Percentiles rank a stretch among this genome's conserved stretches.
Evolutionary conservation across 2,797 vertebrate species (phyloP).

Genomic region (Rhinella marina): DNA sequence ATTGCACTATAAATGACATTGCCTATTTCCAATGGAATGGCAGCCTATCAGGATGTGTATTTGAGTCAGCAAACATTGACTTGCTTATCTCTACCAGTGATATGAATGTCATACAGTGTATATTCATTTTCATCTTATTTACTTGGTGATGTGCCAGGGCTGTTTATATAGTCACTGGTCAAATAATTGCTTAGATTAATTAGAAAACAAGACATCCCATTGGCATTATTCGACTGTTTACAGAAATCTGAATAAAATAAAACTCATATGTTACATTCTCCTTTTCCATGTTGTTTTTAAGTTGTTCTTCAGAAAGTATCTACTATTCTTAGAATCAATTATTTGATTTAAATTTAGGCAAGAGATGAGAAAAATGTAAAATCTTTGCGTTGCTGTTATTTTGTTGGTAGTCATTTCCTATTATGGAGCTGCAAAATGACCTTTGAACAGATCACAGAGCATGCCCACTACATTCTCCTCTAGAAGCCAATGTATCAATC

Average conservation of each 20-base stretch:
- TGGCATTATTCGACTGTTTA: conserved; percentile 8
- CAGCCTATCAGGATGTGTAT: conserved; percentile 22
- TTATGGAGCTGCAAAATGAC: too few species aligned
- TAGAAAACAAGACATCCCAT: conserved; percentile 29
- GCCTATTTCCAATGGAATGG: neutral
- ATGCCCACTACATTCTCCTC: neutral
- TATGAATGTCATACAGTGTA: conserved; percentile 40
- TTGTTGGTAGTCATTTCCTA: neutral
- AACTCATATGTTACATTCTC: conserved; percentile 11
- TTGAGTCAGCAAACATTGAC: conserved; percentile 39
- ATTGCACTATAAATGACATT: conserved; percentile 7
- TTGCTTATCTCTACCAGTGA: conserved; percentile 49
- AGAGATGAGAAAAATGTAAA: neutral
- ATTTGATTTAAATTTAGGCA: neutral
- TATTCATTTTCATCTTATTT: conserved; percentile 54
- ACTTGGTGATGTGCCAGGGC: conserved; percentile 31
- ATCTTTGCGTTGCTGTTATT: neutral
- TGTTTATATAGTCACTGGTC: conserved; percentile 39
- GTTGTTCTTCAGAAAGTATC: neutral
- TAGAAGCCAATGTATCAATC: too few species aligned
- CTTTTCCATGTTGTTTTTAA: neutral
- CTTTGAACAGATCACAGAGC: too few species aligned
- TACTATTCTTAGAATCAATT: neutral
- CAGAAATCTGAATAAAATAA: conserved; percentile 27
- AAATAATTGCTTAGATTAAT: conserved; percentile 45